A percentile compares a stretch with the other conserved stretches of the same genome.
Evolutionary conservation across 2,888 invertebrate species (phyloP).

Genomic region (Conchocele bisecta): DNA sequence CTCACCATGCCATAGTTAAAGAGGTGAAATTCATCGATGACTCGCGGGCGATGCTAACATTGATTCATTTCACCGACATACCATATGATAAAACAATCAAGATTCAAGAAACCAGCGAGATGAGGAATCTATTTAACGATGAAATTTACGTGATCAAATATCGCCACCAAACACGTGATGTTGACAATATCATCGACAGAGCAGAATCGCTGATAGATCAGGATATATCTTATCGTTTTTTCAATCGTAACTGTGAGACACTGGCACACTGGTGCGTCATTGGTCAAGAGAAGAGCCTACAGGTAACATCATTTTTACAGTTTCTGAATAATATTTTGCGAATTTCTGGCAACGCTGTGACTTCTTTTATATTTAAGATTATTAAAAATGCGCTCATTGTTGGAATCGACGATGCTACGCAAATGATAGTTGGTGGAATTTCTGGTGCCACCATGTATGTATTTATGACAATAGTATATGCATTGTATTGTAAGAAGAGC

Average conservation of each 20-base stretch:
- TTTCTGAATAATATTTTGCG: too few species aligned
- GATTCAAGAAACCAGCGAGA: conserved; percentile 1
- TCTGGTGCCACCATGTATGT: too few species aligned
- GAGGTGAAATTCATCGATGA: neutral
- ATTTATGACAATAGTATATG: too few species aligned
- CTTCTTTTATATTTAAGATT: too few species aligned
- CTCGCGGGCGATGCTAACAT: neutral
- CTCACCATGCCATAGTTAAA: conserved; percentile 4
- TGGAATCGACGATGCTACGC: too few species aligned
- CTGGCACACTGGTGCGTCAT: conserved; percentile 4
- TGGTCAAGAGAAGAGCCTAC: neutral
- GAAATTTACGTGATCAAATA: conserved; percentile 10
- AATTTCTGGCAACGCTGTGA: too few species aligned
- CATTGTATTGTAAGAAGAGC: too few species aligned
- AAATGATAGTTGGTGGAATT: too few species aligned
- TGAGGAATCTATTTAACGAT: neutral
- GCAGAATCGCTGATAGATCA: neutral
- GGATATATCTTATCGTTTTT: neutral
- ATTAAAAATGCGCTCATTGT: too few species aligned
- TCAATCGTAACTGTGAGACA: conserved; percentile 1
- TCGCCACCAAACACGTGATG: neutral
- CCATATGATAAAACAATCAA: conserved; percentile 1
- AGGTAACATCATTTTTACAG: neutral
- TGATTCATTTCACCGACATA: conserved; percentile 1
- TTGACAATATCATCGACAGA: neutral